Evolutionary conservation across 2,888 invertebrate species (phyloP).

Genomic region (Mycogona germanica): DNA sequence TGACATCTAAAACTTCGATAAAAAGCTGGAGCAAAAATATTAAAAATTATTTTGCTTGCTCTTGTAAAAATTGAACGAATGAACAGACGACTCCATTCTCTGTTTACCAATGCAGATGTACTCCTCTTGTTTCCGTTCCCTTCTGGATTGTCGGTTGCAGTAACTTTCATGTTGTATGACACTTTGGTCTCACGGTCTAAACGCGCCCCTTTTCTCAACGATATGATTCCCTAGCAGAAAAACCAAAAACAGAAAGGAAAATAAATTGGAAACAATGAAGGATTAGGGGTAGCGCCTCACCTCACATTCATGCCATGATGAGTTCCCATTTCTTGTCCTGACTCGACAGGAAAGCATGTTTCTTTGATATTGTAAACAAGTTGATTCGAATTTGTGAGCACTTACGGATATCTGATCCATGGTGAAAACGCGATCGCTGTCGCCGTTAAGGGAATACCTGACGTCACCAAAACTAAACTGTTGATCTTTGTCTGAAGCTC

Average conservation of each 20-base stretch:
- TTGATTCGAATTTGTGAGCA: constrained; percentile 21
- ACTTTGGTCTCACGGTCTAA: constrained; percentile 61
- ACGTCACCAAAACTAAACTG: constrained; percentile 51
- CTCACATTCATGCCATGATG: too few species aligned
- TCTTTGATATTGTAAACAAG: neutral
- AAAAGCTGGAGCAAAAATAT: constrained; percentile 36
- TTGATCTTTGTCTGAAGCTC: constrained; percentile 50
- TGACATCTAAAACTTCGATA: constrained; percentile 60
- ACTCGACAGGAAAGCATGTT: too few species aligned
- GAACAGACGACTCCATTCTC: neutral
- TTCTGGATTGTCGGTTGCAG: constrained; percentile 59
- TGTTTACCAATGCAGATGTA: constrained; percentile 42
- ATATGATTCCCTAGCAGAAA: constrained; percentile 8
- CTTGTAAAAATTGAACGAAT: neutral
- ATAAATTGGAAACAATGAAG: neutral
- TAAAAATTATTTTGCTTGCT: neutral
- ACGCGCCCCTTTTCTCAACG: constrained; percentile 34
- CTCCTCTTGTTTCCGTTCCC: constrained; percentile 55
- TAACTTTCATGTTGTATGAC: constrained; percentile 52
- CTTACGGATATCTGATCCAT: constrained; percentile 41
- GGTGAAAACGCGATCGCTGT: constrained; percentile 52
- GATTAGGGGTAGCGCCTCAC: too few species aligned
- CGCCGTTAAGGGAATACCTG: constrained; percentile 55
- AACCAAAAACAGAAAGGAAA: neutral
- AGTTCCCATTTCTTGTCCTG: too few species aligned